Conservation (phyloP, 92 coral and sea anemone genomes). For the Porites evermanni region DNA sequence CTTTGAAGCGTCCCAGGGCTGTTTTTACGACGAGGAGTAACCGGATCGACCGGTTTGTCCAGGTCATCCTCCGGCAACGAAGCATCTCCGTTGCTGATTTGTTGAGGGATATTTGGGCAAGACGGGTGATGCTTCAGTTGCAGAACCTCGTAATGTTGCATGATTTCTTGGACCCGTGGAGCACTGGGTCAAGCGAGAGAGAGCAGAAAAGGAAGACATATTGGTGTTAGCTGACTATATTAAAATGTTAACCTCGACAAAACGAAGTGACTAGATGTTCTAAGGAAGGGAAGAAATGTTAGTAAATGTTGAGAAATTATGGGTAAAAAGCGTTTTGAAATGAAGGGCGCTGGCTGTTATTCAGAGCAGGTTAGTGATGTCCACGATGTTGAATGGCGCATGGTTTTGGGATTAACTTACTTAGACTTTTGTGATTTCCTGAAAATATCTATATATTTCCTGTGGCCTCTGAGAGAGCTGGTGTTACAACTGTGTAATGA, state of each 20-base stretch:
- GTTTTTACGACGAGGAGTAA: slow-evolving; percentile 2
- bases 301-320: slow-evolving; percentile 8
- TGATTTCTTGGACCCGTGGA: slow-evolving; percentile 78
- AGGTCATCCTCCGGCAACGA: slow-evolving; percentile 15
- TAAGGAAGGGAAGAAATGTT: not conserved
- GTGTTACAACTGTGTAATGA: slow-evolving; percentile 30
- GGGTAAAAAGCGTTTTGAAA: not conserved
- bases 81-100: slow-evolving; percentile 29
- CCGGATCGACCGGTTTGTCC: slow-evolving; percentile 28
- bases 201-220: slow-evolving; percentile 40
- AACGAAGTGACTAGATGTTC: not conserved
- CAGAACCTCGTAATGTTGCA: slow-evolving; percentile 77
- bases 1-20: slow-evolving; percentile 18
- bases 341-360: not conserved
- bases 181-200: slow-evolving; percentile 40
- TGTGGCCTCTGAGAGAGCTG: slow-evolving; percentile 26
- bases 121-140: slow-evolving; percentile 42
- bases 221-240: slow-evolving; percentile 46
- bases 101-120: slow-evolving; percentile 40
- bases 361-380: not conserved
- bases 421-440: slow-evolving; percentile 8
- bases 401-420: slow-evolving; percentile 15
- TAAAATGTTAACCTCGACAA: slow-evolving; percentile 21
- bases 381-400: slow-evolving; percentile 5
- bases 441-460: slow-evolving; percentile 28